Evolutionary conservation across 1,140 invertebrate genomes (phyloP).

Genomic region (Drosophila pseudoananassae): DNA sequence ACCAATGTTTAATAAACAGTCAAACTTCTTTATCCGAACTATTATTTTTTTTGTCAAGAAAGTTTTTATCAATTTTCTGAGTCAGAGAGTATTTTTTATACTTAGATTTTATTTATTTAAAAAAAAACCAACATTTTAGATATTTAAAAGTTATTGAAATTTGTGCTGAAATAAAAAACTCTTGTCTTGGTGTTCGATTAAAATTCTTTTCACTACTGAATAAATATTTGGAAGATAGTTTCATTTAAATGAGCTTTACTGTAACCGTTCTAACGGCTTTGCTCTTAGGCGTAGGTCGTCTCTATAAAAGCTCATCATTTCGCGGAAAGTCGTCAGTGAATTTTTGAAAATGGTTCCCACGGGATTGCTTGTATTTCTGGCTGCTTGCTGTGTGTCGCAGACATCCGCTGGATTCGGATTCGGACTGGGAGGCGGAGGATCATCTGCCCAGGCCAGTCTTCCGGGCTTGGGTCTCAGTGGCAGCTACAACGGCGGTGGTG

Average conservation of each 20-base stretch:
- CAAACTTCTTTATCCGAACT: not conserved
- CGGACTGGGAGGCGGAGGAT: constrained; percentile 13
- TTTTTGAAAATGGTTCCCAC: constrained; percentile 32
- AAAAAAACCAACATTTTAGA: no score
- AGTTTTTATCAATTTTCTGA: no score
- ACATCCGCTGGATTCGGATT: constrained; percentile 35
- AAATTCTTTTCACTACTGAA: no score
- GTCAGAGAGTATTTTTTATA: no score
- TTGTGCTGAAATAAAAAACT: no score
- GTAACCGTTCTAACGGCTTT: constrained; percentile 17
- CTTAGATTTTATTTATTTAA: no score
- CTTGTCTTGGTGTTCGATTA: no score
- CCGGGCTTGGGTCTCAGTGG: constrained; percentile 17
- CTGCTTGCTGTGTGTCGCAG: constrained; percentile 16
- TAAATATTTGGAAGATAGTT: not conserved
- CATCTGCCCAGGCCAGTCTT: constrained; percentile 8
- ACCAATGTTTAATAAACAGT: constrained; percentile 9
- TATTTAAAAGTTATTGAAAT: no score
- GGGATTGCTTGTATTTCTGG: constrained; percentile 25
- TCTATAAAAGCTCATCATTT: constrained; percentile 30
- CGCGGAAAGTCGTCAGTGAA: constrained; percentile 29
- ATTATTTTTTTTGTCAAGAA: not conserved
- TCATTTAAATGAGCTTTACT: not conserved
- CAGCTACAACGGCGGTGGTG: constrained; percentile 13
- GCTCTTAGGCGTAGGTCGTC: not conserved